phyloP scores from a whole-genome alignment of 2,113 vertebrate genomes.

The Nestor notabilis region DNA sequence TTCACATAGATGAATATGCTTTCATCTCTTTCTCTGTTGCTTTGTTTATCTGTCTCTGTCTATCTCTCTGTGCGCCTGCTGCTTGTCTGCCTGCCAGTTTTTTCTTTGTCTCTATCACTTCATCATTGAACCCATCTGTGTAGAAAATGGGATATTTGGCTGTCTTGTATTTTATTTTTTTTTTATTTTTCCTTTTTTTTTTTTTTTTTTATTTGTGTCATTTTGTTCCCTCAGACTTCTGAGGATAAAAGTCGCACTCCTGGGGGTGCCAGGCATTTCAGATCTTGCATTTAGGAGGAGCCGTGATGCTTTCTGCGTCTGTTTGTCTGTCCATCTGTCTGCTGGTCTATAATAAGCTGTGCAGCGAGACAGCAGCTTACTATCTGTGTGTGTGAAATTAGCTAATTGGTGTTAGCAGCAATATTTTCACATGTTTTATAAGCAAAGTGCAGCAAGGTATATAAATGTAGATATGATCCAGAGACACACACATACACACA shows the following conservation, averaged over 20 bases:
- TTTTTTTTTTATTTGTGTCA: constrained; percentile 28
- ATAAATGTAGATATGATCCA: constrained; percentile 87
- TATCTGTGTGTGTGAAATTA: constrained; percentile 82
- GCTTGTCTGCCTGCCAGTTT: constrained; percentile 73
- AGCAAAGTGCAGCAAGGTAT: constrained; percentile 86
- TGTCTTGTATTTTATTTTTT: constrained; percentile 44
- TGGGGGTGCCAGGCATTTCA: constrained; percentile 65
- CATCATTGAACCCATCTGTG: constrained; percentile 73
- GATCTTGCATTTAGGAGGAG: constrained; percentile 66
- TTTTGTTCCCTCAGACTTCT: constrained; percentile 59
- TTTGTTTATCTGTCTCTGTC: constrained; percentile 68
- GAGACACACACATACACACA: constrained; percentile 61
- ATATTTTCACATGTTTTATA: constrained; percentile 89
- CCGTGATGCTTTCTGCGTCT: constrained; percentile 65
- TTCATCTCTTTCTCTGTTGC: constrained; percentile 61
- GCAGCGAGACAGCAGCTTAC: constrained; percentile 77
- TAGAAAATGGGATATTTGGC: constrained; percentile 69
- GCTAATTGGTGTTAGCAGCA: constrained; percentile 88
- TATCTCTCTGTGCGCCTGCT: constrained; percentile 67
- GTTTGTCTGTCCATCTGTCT: constrained; percentile 82
- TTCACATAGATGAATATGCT: constrained; percentile 26
- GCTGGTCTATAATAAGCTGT: constrained; percentile 76
- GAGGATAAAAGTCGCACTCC: constrained; percentile 62
- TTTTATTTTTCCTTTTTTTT: neutral
- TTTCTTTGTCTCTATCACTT: constrained; percentile 79